Base-by-base conservation (phyloP, 2,888 invertebrate species). In the Tridacna gigas region DNA sequence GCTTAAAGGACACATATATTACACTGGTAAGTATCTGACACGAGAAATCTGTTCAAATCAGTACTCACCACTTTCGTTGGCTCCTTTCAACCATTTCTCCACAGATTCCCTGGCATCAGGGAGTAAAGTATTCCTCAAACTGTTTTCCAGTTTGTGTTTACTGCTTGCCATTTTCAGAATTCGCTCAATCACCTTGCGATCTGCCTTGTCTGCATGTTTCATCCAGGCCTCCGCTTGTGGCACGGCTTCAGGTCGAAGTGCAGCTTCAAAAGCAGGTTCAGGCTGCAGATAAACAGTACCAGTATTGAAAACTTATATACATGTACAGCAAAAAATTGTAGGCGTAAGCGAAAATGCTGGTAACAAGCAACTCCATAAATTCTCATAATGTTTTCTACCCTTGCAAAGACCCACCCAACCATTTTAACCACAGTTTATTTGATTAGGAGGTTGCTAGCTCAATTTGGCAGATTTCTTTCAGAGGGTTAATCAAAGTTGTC, bases 81-180 rank as follows among this genome's bases (percentile, higher is more conserved):
- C 92, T 18, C 84, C 83, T 56, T 90, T 84, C 77, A 93, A 81
- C 93, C 93, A 93, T 66, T 89, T 89, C 77, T 92, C 90, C 11
- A 92, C 92, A 0, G 88, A 86, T 11, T 85, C 86, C 71, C 89
- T 88, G 11, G 91, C 91, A 78, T 93, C 91, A 9, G 92, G 91
- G 26, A 90, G 87, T 18, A 91, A 74, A 0, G 90, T 80, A 56
- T 81, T 88, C 51, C 80, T 86, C 12, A 91, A 74, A 63, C 86
- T 88, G 81, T 84, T 87, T 28, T 86, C 88, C 45, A 90, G 73
- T 45, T 89, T 81, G 28, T 90, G 83, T 63, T 85, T 89, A 78
- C 89, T 89, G 60, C 91, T 88, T 0, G 89, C 88, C 88, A 91
- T 88, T 45, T 89, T 86, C 28, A 91, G 84, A 12, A 91, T 84